Percentiles rank a stretch among this genome's conserved stretches.
phyloP scores from a whole-genome alignment of 1,140 invertebrate species.

The Drosophila subobscura region DNA sequence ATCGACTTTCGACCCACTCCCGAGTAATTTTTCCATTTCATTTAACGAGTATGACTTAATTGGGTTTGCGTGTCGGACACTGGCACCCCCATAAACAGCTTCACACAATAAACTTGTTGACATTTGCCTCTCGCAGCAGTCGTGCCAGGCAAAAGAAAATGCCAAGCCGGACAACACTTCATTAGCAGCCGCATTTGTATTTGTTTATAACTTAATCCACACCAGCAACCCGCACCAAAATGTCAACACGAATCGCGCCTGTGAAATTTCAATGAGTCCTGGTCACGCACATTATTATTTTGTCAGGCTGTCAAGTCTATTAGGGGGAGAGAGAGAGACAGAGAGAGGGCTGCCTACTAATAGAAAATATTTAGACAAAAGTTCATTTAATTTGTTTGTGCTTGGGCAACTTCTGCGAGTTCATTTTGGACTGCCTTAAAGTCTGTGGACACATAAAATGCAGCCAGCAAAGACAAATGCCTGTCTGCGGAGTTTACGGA shows the following conservation, averaged over 20 bases:
- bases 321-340: neutral
- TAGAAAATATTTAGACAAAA: slow-evolving; percentile 33
- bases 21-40: slow-evolving; percentile 1
- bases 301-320: too few species aligned
- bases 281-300: slow-evolving; percentile 57
- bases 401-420: neutral
- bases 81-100: slow-evolving; percentile 63
- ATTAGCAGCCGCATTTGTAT: slow-evolving; percentile 78
- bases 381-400: slow-evolving; percentile 16
- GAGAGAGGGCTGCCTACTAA: slow-evolving; percentile 18
- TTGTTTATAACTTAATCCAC: slow-evolving; percentile 80
- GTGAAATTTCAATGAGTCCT: slow-evolving; percentile 60
- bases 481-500: slow-evolving; percentile 20
- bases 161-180: slow-evolving; percentile 72
- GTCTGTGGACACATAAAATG: slow-evolving; percentile 31
- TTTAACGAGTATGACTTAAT: slow-evolving; percentile 71
- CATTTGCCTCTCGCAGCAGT: slow-evolving; percentile 30
- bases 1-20: too few species aligned
- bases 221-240: slow-evolving; percentile 26
- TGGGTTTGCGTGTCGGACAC: slow-evolving; percentile 63
- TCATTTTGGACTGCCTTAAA: slow-evolving; percentile 24
- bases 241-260: slow-evolving; percentile 59
- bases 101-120: slow-evolving; percentile 80
- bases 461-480: slow-evolving; percentile 15
- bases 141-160: neutral